A percentile compares a stretch with the other conserved stretches of the same genome.
phyloP scores from a whole-genome alignment of 1,140 invertebrate species.

The Dufourea novaeangliae region DNA sequence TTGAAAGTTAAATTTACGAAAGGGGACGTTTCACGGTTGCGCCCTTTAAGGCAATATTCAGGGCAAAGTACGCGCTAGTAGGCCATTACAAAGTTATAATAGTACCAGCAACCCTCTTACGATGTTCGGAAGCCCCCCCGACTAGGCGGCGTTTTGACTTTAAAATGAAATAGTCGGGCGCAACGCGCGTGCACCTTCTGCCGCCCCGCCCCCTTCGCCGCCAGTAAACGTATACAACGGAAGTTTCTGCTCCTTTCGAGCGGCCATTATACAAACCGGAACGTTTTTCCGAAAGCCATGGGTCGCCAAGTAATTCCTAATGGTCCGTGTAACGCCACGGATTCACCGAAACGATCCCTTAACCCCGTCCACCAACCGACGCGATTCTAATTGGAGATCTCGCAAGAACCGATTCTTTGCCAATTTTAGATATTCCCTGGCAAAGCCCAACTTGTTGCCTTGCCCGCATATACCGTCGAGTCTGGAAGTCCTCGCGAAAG shows the following conservation, averaged over 20 bases:
- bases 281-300: conserved; percentile 43
- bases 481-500: too few relatives aligned
- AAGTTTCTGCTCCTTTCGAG: not conserved
- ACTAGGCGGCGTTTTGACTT: conserved; percentile 49
- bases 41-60: conserved; percentile 53
- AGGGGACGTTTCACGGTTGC: conserved; percentile 46
- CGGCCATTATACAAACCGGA: conserved; percentile 42
- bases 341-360: conserved; percentile 1
- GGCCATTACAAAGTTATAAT: conserved; percentile 60
- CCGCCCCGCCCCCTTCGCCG: not conserved
- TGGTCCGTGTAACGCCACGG: conserved; percentile 31
- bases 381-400: conserved; percentile 34
- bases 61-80: conserved; percentile 50
- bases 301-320: conserved; percentile 39
- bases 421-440: not conserved
- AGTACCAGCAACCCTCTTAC: conserved; percentile 45
- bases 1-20: conserved; percentile 50
- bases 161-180: conserved; percentile 54
- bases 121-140: conserved; percentile 22
- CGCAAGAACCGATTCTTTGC: not conserved
- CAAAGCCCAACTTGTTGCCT: conserved; percentile 32
- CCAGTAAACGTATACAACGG: conserved; percentile 29
- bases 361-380: not conserved
- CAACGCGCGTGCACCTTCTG: not conserved
- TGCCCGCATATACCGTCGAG: too few relatives aligned